Evolutionary conservation across 2,888 invertebrate genomes (phyloP).

Genomic region (Calliphora vomitoria): DNA sequence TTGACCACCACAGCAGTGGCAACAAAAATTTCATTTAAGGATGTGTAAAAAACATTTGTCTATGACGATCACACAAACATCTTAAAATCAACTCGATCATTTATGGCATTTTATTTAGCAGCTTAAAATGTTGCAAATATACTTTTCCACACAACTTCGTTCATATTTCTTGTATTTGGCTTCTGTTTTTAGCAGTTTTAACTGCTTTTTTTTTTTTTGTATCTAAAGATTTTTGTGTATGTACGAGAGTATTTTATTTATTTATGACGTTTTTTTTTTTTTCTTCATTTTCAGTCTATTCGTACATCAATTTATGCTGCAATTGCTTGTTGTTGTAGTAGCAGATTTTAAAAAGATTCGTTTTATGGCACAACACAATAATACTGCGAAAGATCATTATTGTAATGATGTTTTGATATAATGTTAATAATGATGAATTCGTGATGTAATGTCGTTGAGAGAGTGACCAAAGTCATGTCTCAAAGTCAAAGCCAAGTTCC

Average conservation of each 20-base stretch:
- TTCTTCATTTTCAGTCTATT: slow-evolving; percentile 49
- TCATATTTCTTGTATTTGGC: slow-evolving; percentile 69
- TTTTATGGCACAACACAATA: background rate
- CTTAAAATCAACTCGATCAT: slow-evolving; percentile 81
- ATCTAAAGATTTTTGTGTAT: slow-evolving; percentile 3
- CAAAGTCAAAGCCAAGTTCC: slow-evolving; percentile 83
- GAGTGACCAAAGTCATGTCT: slow-evolving; percentile 77
- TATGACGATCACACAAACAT: slow-evolving; percentile 37
- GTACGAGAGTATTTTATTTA: slow-evolving; percentile 76
- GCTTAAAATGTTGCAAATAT: slow-evolving; percentile 76
- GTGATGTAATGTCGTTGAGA: slow-evolving; percentile 81
- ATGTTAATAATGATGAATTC: slow-evolving; percentile 76
- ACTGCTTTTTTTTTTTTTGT: slow-evolving; percentile 64
- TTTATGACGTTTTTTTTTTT: slow-evolving; percentile 72
- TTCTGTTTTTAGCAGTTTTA: slow-evolving; percentile 74
- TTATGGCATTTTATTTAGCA: slow-evolving; percentile 84
- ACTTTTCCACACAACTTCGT: slow-evolving; percentile 22
- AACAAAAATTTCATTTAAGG: slow-evolving; percentile 8
- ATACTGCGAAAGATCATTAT: slow-evolving; percentile 17
- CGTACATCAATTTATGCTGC: slow-evolving; percentile 70
- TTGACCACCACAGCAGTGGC: slow-evolving; percentile 41
- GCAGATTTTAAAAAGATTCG: slow-evolving; percentile 43
- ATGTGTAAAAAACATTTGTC: slow-evolving; percentile 55
- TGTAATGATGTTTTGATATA: slow-evolving; percentile 51
- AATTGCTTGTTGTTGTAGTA: slow-evolving; percentile 54